phyloP scores from a whole-genome alignment of 2,113 vertebrate species.

The Ammodytes dubius region DNA sequence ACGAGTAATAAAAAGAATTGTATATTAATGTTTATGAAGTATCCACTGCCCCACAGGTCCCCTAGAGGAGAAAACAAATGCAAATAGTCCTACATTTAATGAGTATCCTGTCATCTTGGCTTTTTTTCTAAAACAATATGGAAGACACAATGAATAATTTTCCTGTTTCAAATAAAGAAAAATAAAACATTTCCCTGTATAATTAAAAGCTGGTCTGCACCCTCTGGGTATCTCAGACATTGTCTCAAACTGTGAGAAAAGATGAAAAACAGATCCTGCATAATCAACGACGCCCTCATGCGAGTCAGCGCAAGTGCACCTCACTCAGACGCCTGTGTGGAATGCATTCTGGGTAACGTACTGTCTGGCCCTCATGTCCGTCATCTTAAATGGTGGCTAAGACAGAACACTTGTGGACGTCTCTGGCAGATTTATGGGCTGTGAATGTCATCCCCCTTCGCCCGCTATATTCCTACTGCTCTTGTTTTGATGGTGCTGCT shows the following conservation, averaged over 20 bases:
- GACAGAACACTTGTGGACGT: conserved; percentile 69
- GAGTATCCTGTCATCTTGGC: conserved; percentile 43
- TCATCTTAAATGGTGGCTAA: conserved; percentile 73
- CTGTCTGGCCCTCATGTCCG: conserved; percentile 67
- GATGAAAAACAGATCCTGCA: conserved; percentile 80
- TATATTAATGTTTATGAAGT: conserved; percentile 65
- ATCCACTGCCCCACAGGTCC: conserved; percentile 31
- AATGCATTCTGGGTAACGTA: conserved; percentile 75
- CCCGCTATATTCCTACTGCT: conserved; percentile 48
- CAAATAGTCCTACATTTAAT: conserved; percentile 71
- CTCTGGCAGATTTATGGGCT: conserved; percentile 72
- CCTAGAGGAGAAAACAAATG: conserved; percentile 60
- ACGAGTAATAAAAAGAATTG: conserved; percentile 64
- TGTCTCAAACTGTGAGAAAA: conserved; percentile 72
- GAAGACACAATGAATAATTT: conserved; percentile 65
- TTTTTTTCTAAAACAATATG: conserved; percentile 67
- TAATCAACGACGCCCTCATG: conserved; percentile 56
- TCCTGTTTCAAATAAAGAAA: conserved; percentile 66
- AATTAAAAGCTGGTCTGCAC: conserved; percentile 83
- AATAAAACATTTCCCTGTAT: conserved; percentile 69
- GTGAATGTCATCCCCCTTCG: conserved; percentile 54
- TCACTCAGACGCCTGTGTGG: conserved; percentile 74
- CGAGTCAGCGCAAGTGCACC: conserved; percentile 77
- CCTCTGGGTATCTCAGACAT: conserved; percentile 68
- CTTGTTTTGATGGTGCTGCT: conserved; percentile 63